phyloP scores from a whole-genome alignment of 2,888 invertebrate species.

The Prosapia bicincta region DNA sequence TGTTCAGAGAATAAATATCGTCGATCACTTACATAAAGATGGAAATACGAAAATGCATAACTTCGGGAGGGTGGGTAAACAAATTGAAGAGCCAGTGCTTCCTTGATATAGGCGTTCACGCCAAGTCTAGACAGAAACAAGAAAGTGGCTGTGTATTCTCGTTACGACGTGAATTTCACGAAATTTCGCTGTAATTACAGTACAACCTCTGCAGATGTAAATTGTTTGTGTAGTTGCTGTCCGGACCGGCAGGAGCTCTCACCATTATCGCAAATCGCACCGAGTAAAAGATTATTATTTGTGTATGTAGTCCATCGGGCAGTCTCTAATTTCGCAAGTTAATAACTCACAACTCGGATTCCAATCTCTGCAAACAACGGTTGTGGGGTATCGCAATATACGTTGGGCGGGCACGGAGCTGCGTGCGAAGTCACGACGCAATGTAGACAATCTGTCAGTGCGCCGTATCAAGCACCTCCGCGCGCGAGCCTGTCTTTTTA shows the following conservation, averaged over 20 bases:
- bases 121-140: too few relatives aligned
- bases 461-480: too few relatives aligned
- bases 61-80: too few relatives aligned
- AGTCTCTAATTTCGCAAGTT: background rate
- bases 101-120: too few relatives aligned
- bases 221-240: background rate
- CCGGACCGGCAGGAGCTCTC: background rate
- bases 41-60: too few relatives aligned
- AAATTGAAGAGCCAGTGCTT: too few relatives aligned
- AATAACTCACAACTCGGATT: background rate
- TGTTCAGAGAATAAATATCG: too few relatives aligned
- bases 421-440: conserved; percentile 10
- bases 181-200: background rate
- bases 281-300: background rate
- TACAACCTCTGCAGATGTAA: background rate
- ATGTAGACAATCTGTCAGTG: background rate
- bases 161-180: background rate
- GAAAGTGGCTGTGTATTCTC: too few relatives aligned
- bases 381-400: background rate
- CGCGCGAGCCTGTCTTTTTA: too few relatives aligned
- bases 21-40: too few relatives aligned
- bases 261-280: background rate
- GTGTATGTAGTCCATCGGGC: background rate
- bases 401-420: background rate
- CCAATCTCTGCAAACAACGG: background rate